phyloP scores from a whole-genome alignment of 2,113 vertebrate species.

The Laticauda laticaudata region DNA sequence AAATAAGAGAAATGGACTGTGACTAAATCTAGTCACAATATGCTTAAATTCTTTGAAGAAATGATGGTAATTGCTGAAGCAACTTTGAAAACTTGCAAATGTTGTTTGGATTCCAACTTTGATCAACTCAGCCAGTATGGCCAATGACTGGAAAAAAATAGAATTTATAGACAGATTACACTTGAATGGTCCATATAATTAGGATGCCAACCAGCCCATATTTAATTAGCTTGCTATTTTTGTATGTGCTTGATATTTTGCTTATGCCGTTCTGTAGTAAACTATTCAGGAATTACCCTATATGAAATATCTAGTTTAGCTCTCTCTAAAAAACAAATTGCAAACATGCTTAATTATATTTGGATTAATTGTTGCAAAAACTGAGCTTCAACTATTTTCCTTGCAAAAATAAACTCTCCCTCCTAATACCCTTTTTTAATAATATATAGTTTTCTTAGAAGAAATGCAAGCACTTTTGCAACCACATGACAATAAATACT shows the following conservation, averaged over 20 bases:
- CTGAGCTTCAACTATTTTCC: neutral
- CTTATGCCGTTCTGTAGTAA: neutral
- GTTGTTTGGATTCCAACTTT: neutral
- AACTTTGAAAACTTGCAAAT: neutral
- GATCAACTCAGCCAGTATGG: neutral
- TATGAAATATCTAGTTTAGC: neutral
- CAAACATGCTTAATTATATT: neutral
- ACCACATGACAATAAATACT: neutral
- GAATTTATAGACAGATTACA: neutral
- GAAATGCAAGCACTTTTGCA: constrained; percentile 18
- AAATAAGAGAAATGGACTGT: neutral
- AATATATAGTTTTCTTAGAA: constrained; percentile 10
- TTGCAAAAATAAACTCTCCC: neutral
- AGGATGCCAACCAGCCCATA: neutral
- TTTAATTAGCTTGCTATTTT: neutral
- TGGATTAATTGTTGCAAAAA: constrained; percentile 11
- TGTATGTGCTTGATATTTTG: neutral
- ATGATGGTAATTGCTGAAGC: neutral
- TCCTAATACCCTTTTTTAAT: constrained; percentile 3
- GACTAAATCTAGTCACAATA: neutral
- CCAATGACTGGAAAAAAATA: neutral
- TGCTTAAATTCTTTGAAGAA: neutral
- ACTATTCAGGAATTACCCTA: neutral
- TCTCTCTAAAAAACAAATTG: neutral
- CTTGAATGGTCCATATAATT: neutral